Evolutionary conservation across 2,113 vertebrate species (phyloP), one percentile per base, ranked within the genome.

Genomic region (Corvus moneduloides): DNA sequence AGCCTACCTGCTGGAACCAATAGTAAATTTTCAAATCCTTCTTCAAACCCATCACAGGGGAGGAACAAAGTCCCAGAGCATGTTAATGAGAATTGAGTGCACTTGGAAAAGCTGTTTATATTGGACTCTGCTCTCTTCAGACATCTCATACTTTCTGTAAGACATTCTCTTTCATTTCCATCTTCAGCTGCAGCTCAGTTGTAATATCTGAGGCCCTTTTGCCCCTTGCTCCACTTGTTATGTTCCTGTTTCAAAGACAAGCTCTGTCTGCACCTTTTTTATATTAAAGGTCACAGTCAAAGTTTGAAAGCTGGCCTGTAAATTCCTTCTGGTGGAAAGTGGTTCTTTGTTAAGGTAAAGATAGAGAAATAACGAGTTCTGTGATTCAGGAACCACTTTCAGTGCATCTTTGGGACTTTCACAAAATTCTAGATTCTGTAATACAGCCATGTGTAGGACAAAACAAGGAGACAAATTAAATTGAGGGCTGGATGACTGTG

Each of bases 51-150:
- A 15, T 37, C 62, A 22, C 49, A 72, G 32, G 58, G 58, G 75
- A 90, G 33, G 49, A 90, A n/a, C 28, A 23, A 68, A 68, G 23
- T 43, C 41, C 54, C 63, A 39, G 23, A 76, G 32, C n/a, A 64
- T n/a, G 41, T 83, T 88, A 94, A 86, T 83, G 52, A 77, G 79
- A 63, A 86, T 13, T 55, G 33, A 5, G 10, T 59, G 43, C 30
- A 33, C 67, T 88, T 73, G 22, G 71, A 91, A 88, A 90, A 85
- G 55, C 37, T 97, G 76, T 71, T 95, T 94, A 16, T 80, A 28
- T 62, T 83, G 82, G 79, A 73, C 51, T 37, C n/a, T 77, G 58
- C 23, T 93, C 63, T 73, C 79, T 77, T 58, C 75, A 90, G 71
- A 44, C 35, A 39, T 58, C 51, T 85, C 55, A 37, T 10, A 30